phyloP scores from a whole-genome alignment of 2,113 vertebrate species.

The Todiramphus saurophagus region DNA sequence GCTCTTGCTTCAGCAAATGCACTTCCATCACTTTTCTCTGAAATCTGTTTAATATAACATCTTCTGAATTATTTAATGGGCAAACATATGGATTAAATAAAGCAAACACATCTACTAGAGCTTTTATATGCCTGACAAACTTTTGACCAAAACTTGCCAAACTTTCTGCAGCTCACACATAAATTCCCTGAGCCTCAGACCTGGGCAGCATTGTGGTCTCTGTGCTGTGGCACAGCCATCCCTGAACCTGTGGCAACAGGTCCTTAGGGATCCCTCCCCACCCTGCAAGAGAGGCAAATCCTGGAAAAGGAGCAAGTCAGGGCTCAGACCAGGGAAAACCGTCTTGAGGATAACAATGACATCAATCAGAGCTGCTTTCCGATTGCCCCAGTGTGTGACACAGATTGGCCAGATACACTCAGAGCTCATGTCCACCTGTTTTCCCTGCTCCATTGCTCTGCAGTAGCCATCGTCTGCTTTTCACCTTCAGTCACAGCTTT shows the following conservation, averaged over 20 bases:
- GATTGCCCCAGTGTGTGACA: background rate
- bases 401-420: fast-evolving
- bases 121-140: background rate
- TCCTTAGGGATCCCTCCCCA: background rate
- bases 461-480: background rate
- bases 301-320: background rate
- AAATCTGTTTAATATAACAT: slow-evolving; percentile 57
- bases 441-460: background rate
- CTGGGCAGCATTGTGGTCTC: background rate
- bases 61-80: slow-evolving; percentile 63
- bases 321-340: background rate
- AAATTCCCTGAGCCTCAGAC: background rate
- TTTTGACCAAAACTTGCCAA: background rate
- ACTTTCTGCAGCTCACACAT: background rate
- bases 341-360: background rate
- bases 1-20: slow-evolving; percentile 53
- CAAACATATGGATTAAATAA: slow-evolving; percentile 64
- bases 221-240: background rate
- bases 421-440: background rate
- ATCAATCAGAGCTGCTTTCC: background rate
- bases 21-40: slow-evolving; percentile 53
- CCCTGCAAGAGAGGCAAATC: background rate
- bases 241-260: too few species aligned
- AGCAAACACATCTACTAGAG: slow-evolving; percentile 33
- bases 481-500: background rate